Base-by-base conservation (phyloP, 2,888 invertebrate genomes). In the Aromia moschata region DNA sequence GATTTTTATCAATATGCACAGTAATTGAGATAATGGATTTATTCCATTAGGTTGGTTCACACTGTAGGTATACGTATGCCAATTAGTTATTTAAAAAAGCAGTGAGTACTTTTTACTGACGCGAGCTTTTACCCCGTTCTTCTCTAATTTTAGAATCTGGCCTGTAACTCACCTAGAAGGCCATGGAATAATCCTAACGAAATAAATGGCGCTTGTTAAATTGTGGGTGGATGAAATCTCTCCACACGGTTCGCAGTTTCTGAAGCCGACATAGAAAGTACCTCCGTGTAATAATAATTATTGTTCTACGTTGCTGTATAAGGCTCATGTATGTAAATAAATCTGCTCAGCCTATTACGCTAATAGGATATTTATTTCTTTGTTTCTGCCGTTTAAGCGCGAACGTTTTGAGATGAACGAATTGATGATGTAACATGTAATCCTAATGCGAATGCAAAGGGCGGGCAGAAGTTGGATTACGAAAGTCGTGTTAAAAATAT, bases 291-390 rank as follows among this genome's bases (percentile, higher is more conserved):
- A 49, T 33, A 38, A n/a, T 38, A 49, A 14, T 49, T 14, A 49
- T 49, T 49, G 38, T 25, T 49, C 37, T 49, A 15, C 25, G 38
- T n/a, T n/a, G n/a, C n/a, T n/a, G n/a, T n/a, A n/a, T n/a, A n/a
- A n/a, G n/a, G n/a, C n/a, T n/a, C n/a, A n/a, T 36, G 15, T 15
- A 38, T 25, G 49, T 38, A 49, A 38, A 49, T 38, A 38, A 49
- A 38, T 49, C 49, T 49, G 33, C 37, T 49, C 38, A 38, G 38
- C 49, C 12, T 25, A 25, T 38, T 38, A 15, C 49, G 12, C 38
- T 38, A 49, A 49, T 49, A 49, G 49, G 49, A 49, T 49, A 49
- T 49, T n/a, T n/a, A n/a, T n/a, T 49, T 38, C 38, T 49, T 49
- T 49, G 49, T 49, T 49, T 49, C 44, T 18, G 9, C 30, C 9